These are phyloP conservation scores for Macrotus californicus DNA, from an alignment of 2,113 vertebrate species.

Conservation along the genomic window DNA sequence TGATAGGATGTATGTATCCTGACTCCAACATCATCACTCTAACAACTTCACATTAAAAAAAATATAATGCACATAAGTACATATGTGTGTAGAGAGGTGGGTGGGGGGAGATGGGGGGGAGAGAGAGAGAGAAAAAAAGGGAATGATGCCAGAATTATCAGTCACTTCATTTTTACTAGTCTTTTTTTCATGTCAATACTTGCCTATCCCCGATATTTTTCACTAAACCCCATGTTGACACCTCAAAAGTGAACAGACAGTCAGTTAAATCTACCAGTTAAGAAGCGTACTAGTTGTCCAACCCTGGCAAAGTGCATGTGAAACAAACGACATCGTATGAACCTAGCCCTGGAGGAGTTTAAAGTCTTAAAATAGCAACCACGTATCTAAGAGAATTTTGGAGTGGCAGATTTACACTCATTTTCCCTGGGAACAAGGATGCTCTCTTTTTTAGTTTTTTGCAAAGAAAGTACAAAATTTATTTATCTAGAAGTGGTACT, in stretches of 20 bases:
- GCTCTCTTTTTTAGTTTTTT: neutral
- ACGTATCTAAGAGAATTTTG: neutral
- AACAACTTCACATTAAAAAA: neutral
- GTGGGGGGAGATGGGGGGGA: too few relatives aligned
- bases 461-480: neutral
- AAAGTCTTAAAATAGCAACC: constrained; percentile 26
- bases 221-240: constrained; percentile 3
- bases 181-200: neutral
- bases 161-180: constrained; percentile 14
- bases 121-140: neutral
- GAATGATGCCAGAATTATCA: neutral
- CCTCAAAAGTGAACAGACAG: constrained; percentile 15
- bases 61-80: neutral
- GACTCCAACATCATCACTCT: neutral
- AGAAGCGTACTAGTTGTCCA: constrained; percentile 52
- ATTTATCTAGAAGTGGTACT: neutral
- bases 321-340: constrained; percentile 26
- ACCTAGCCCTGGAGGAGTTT: neutral
- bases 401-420: neutral
- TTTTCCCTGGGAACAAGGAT: neutral
- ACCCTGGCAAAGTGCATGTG: neutral
- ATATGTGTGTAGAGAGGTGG: neutral
- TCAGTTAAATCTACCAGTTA: constrained; percentile 42
- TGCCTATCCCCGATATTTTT: neutral
- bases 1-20: neutral